Conservation (phyloP, 2,797 vertebrate species). For the Brotogeris chrysoptera region DNA sequence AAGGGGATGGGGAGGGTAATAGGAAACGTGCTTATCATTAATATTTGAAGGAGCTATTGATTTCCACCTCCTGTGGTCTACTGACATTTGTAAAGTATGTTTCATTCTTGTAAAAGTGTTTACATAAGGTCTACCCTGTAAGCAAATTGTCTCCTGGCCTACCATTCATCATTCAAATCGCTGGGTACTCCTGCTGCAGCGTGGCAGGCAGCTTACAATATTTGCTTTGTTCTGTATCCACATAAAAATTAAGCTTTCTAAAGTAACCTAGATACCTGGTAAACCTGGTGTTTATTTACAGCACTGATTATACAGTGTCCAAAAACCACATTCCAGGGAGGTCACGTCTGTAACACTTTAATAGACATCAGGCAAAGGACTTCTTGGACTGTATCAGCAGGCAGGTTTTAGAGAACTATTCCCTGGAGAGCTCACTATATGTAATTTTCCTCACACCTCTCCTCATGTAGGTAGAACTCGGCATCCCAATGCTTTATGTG, state of each 20-base stretch:
- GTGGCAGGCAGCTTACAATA: neutral
- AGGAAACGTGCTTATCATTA: neutral
- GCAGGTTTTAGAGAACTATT: neutral
- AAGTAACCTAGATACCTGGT: neutral
- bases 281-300: neutral
- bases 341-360: neutral
- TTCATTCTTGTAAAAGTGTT: neutral
- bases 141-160: neutral
- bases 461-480: rapidly evolving
- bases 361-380: neutral
- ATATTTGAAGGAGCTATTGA: neutral
- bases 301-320: neutral
- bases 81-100: neutral
- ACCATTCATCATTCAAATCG: neutral
- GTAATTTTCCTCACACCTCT: neutral
- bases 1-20: rapidly evolving
- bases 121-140: neutral
- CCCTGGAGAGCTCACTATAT: neutral
- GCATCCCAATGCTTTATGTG: neutral
- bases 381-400: neutral
- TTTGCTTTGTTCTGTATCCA: slow-evolving; percentile 11
- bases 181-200: neutral
- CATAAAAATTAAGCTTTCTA: slow-evolving; percentile 25
- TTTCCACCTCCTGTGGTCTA: rapidly evolving
- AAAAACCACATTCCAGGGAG: neutral